phyloP scores from a whole-genome alignment of 2,888 invertebrate genomes.

The Rhorus exstirpatorius region DNA sequence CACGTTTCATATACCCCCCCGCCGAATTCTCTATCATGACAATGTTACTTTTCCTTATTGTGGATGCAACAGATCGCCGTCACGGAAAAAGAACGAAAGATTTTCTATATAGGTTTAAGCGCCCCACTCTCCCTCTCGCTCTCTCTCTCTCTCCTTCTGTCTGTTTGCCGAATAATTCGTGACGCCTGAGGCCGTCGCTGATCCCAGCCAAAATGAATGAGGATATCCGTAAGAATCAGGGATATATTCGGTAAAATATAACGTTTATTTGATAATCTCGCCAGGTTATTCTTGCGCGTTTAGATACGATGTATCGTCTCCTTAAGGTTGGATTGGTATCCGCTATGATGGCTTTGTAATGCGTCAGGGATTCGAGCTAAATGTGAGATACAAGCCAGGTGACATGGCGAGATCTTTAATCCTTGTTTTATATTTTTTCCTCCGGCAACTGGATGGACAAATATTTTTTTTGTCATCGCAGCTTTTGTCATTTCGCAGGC shows the following conservation, averaged over 20 bases:
- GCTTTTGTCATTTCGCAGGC: slow-evolving; percentile 1
- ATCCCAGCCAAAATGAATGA: slow-evolving; percentile 48
- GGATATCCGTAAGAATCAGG: slow-evolving; percentile 18
- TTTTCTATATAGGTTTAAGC: slow-evolving; percentile 73
- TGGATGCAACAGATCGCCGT: slow-evolving; percentile 55
- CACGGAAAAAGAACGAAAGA: slow-evolving; percentile 41
- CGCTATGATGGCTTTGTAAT: slow-evolving; percentile 20
- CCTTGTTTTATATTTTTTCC: background rate
- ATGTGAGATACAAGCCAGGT: slow-evolving; percentile 15
- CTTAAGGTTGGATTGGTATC: background rate
- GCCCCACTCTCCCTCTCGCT: slow-evolving; percentile 55
- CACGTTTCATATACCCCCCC: slow-evolving; percentile 60
- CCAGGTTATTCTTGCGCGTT: slow-evolving; percentile 15
- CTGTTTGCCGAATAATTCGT: slow-evolving; percentile 78
- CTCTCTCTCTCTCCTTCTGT: slow-evolving; percentile 52
- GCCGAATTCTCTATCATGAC: slow-evolving; percentile 48
- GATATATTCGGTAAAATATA: slow-evolving; percentile 24
- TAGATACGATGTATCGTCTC: background rate
- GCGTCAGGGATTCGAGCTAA: slow-evolving; percentile 15
- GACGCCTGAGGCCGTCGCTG: slow-evolving; percentile 72
- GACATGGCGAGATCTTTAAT: background rate
- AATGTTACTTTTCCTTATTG: slow-evolving; percentile 63
- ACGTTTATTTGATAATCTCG: slow-evolving; percentile 58
- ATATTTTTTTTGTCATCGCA: slow-evolving; percentile 9
- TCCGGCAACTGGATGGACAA: slow-evolving; percentile 40